Evolutionary conservation across 2,797 vertebrate genomes (phyloP).

Genomic region (Malurus splendens): DNA sequence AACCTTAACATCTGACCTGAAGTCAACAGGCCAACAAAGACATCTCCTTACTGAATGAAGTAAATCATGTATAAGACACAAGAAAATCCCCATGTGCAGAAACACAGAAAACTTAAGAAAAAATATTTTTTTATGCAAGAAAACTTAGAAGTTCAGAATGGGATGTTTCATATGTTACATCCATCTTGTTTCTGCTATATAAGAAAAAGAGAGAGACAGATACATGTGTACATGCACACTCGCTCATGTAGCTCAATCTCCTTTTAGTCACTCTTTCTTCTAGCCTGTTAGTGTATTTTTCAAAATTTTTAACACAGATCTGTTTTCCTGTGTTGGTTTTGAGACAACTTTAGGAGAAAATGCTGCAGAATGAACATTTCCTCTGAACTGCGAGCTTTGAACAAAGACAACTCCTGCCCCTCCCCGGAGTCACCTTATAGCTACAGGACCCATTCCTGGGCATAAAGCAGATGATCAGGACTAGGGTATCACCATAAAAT

Average conservation of each 20-base stretch:
- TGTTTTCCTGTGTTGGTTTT: neutral
- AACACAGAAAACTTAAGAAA: neutral
- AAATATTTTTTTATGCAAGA: neutral
- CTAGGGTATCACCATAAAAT: too few species aligned
- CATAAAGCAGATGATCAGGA: too few species aligned
- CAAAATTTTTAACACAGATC: neutral
- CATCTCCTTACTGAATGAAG: neutral
- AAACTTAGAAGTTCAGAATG: neutral
- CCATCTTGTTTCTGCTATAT: neutral
- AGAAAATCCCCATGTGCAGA: neutral
- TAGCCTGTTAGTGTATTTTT: neutral
- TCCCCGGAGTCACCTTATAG: too few species aligned
- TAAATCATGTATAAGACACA: neutral
- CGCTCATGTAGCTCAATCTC: neutral
- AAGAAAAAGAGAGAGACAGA: neutral
- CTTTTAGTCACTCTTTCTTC: neutral
- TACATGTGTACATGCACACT: fast-evolving
- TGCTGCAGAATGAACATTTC: too few species aligned
- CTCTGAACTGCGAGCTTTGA: too few species aligned
- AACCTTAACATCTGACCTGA: neutral
- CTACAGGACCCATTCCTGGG: too few species aligned
- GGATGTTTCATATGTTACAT: neutral
- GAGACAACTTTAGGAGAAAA: too few species aligned
- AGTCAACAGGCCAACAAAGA: neutral
- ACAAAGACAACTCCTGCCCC: too few species aligned